These are phyloP conservation scores for Lanius collurio DNA, from an alignment of 2,113 vertebrate species.

Conservation along the genomic window DNA sequence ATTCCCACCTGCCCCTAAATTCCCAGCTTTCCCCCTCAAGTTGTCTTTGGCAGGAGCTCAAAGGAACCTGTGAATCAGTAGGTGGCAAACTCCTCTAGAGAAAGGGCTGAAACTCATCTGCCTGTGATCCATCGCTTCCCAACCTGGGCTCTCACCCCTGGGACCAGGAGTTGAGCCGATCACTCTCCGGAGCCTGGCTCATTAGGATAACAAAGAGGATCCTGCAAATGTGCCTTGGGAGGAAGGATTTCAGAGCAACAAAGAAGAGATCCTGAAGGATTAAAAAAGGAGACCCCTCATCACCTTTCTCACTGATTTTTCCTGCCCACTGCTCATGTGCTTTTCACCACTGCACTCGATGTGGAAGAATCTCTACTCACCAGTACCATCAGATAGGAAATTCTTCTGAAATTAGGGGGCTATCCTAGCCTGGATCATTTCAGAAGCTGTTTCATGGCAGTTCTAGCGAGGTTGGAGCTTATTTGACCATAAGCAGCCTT, in stretches of 20 bases:
- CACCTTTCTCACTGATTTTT: background rate
- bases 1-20: background rate
- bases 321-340: background rate
- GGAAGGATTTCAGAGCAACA: background rate
- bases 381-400: background rate
- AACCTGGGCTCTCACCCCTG: slow-evolving; percentile 35
- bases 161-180: background rate
- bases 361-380: background rate
- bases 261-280: background rate
- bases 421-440: background rate
- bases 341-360: background rate
- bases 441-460: slow-evolving; percentile 12
- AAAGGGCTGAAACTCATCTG: slow-evolving; percentile 32
- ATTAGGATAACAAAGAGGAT: slow-evolving; percentile 4
- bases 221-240: background rate
- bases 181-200: background rate
- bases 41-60: background rate
- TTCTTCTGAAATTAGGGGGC: background rate
- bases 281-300: background rate
- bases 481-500: background rate
- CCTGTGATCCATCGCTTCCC: background rate
- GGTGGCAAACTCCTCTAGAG: slow-evolving; percentile 68
- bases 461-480: background rate
- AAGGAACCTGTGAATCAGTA: slow-evolving; percentile 48
- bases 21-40: background rate